Evolutionary conservation across 2,888 invertebrate species (phyloP).

Genomic region (Herminia tarsipennalis): DNA sequence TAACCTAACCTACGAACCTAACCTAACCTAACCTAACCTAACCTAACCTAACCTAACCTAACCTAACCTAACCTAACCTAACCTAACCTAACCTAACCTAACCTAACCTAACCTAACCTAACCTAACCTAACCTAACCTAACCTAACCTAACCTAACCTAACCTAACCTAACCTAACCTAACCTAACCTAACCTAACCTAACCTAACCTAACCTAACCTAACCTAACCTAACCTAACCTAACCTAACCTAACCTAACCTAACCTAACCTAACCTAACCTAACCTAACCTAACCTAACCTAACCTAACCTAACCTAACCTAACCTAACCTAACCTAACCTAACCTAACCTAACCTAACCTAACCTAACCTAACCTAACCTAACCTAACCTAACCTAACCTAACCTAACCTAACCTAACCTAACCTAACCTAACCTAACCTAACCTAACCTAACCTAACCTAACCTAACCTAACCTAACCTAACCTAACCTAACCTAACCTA

Average conservation of each 20-base stretch:
- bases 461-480: constrained; percentile 34
- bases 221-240: constrained; percentile 38
- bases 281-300: constrained; percentile 15
- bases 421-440: constrained; percentile 22
- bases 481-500: constrained; percentile 35
- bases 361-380: constrained; percentile 26
- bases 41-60: constrained; percentile 23
- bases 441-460: constrained; percentile 36
- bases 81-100: constrained; percentile 52
- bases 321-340: constrained; percentile 16
- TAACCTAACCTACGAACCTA: constrained; percentile 18
- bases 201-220: constrained; percentile 31
- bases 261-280: constrained; percentile 30
- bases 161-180: constrained; percentile 26
- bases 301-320: constrained; percentile 15
- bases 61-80: constrained; percentile 23
- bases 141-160: constrained; percentile 35
- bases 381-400: constrained; percentile 25
- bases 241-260: constrained; percentile 35
- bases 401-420: constrained; percentile 18
- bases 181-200: constrained; percentile 33
- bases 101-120: constrained; percentile 40
- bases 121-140: constrained; percentile 37
- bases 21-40: constrained; percentile 15
- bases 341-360: constrained; percentile 22